Evolutionary conservation across 2,888 invertebrate species (phyloP), one percentile per base, ranked within the genome.

Genomic region (Achlya flavicornis): DNA sequence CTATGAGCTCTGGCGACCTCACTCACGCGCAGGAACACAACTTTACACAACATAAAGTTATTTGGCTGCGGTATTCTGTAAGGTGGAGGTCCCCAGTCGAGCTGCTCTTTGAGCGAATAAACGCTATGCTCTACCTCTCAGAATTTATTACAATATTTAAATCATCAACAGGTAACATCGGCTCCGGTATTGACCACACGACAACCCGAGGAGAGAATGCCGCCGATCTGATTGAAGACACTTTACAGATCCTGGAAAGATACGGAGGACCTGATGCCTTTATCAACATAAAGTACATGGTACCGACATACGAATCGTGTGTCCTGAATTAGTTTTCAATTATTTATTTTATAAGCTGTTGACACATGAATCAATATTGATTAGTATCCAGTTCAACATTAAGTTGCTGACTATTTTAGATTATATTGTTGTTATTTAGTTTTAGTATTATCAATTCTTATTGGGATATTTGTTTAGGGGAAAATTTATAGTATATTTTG

Each of bases 271-370:
- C 98, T 71, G 98, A 99, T 86, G 98, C 99, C 1, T 99, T 98
- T 86, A 98, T 99, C 78, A 99, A 99, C 89, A 99, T 99, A 80
- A 99, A 99, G 90, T 99, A 99, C 89, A 97, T 99, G 96, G 96
- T 99, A 74, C 99, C 99, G 0, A 99, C 99, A 7, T 99, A 99
- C 84, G 98, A 99, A 88, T 99, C 99, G 0, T 98, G 97, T 83
- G 95, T 97, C 78, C 94, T 96, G 79, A 97, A 97, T 91, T 97
- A 93, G 71, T 26, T 57, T 61, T 64, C 8, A 63, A 57, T 53
- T 57, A 38, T 38, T 57, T 41, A 62, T 62, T 57, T 62, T 43
- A 38, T 38, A 19, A 19, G n/a, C 38, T 19, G 57, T 33, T 62
- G 38, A 19, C 10, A 57, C 19, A 38, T 26, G 46, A 57, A 57